Percentiles rank a stretch among this genome's conserved stretches.
Evolutionary conservation across 1,140 invertebrate species (phyloP).

Genomic region (Pseudobourletiella spinata): DNA sequence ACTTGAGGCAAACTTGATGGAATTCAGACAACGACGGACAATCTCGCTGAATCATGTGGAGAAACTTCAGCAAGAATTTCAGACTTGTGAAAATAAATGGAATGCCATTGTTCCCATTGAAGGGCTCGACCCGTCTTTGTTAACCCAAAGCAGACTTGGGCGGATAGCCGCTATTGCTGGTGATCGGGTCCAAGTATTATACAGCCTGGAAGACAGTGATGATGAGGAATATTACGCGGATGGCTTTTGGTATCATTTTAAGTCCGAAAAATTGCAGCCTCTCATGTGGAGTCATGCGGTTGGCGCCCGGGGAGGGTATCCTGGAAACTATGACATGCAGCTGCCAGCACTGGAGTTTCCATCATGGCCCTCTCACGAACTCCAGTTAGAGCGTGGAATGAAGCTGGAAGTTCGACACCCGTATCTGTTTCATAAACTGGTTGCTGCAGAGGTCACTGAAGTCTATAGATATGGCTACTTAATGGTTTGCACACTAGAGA

Average conservation of each 20-base stretch:
- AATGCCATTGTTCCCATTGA: neutral
- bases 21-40: neutral
- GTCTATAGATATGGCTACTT: conserved; percentile 1
- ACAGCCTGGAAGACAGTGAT: neutral
- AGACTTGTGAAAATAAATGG: neutral
- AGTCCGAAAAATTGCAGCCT: neutral
- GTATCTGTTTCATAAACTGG: neutral
- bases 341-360: too few species aligned
- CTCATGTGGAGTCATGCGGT: neutral
- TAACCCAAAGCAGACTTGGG: neutral
- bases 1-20: neutral
- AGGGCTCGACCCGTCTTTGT: neutral
- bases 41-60: neutral
- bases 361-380: neutral
- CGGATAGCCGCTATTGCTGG: neutral
- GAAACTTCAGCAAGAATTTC: neutral
- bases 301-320: neutral
- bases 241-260: neutral
- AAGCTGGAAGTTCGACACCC: neutral
- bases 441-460: neutral
- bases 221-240: neutral
- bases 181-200: neutral
- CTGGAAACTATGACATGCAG: too few species aligned
- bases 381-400: neutral
- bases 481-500: neutral